Conservation (phyloP, 1,140 invertebrate genomes). For the Zaprionus africanus region DNA sequence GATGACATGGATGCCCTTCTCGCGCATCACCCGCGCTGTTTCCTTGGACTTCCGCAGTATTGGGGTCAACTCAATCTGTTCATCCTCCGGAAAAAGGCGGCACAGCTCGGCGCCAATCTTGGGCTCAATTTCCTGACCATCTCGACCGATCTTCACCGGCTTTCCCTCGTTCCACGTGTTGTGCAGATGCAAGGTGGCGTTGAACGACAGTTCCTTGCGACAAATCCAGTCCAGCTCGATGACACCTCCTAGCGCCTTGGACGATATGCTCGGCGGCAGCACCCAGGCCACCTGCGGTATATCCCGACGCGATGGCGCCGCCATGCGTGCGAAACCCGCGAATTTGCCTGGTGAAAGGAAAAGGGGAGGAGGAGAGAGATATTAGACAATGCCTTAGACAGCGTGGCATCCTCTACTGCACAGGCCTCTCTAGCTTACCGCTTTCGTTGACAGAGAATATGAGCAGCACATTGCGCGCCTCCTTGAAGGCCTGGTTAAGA, state of each 20-base stretch:
- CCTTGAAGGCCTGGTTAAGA: constrained; percentile 96
- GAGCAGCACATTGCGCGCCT: constrained; percentile 96
- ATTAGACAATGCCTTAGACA: not conserved
- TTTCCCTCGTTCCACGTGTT: constrained; percentile 99
- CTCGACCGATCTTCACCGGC: constrained; percentile 98
- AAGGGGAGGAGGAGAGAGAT: not conserved
- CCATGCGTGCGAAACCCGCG: constrained; percentile 95
- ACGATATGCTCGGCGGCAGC: constrained; percentile 95
- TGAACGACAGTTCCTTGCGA: constrained; percentile 96
- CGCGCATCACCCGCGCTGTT: constrained; percentile 87
- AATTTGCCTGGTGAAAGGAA: constrained; percentile 86
- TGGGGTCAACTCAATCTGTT: constrained; percentile 95
- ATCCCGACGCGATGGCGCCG: constrained; percentile 94
- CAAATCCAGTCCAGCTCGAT: constrained; percentile 99
- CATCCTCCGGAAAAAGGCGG: constrained; percentile 96
- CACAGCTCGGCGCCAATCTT: constrained; percentile 97
- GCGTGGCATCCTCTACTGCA: not conserved
- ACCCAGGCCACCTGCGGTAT: constrained; percentile 97
- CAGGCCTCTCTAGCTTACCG: constrained; percentile 85
- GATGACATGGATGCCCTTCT: constrained; percentile 85
- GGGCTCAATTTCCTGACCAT: constrained; percentile 99
- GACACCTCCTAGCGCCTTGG: constrained; percentile 96
- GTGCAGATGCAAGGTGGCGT: constrained; percentile 95
- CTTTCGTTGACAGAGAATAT: constrained; percentile 99
- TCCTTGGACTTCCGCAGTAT: constrained; percentile 96